Percentiles rank a stretch among this genome's conserved stretches.
These are phyloP conservation scores for Athene cunicularia DNA, from an alignment of 2,113 vertebrate species.

Conservation along the genomic window DNA sequence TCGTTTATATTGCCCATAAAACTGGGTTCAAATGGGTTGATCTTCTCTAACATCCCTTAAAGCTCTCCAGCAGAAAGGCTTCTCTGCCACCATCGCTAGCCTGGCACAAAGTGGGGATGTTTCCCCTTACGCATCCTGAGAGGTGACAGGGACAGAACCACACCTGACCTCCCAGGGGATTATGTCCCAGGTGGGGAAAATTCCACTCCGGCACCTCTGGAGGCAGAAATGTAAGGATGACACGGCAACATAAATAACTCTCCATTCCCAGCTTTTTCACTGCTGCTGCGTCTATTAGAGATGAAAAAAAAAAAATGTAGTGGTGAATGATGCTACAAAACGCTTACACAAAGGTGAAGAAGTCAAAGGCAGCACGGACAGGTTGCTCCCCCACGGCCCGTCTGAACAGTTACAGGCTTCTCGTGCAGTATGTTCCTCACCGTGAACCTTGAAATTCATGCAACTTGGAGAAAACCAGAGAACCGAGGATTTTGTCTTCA, in stretches of 20 bases:
- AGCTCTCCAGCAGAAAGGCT: neutral
- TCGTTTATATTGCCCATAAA: rapidly evolving
- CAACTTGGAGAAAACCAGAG: neutral
- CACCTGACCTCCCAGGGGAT: neutral
- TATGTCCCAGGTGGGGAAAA: neutral
- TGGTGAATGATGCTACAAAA: neutral
- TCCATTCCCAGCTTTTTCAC: neutral
- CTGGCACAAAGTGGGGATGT: rapidly evolving
- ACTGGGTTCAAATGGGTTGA: neutral
- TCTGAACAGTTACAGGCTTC: neutral
- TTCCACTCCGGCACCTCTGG: neutral
- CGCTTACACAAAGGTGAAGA: neutral
- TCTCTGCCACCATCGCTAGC: neutral
- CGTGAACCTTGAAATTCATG: neutral
- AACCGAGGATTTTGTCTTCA: neutral
- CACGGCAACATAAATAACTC: neutral
- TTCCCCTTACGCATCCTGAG: rapidly evolving
- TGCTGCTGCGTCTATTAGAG: no score
- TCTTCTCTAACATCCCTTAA: neutral
- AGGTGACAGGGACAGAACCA: neutral
- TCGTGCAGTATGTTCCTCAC: neutral
- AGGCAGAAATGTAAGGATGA: neutral
- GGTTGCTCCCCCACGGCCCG: neutral
- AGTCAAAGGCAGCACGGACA: neutral
- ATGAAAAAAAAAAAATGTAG: neutral